These are phyloP conservation scores for Eurystomus glaucurus DNA, from an alignment of 2,797 vertebrate genomes.

Conservation along the genomic window DNA sequence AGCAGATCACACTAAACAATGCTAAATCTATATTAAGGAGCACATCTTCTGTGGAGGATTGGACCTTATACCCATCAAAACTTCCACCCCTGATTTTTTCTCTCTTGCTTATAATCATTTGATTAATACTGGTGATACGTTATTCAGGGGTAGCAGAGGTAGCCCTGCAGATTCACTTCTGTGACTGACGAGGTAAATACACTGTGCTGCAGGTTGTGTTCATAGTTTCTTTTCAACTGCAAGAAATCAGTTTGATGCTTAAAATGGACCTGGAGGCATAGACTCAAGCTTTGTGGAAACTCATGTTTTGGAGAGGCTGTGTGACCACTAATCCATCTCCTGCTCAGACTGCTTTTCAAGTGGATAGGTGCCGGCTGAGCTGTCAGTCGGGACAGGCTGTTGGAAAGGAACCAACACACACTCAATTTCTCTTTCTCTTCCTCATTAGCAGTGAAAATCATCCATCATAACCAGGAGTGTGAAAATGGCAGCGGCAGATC, in stretches of 20 bases:
- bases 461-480: neutral
- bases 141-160: neutral
- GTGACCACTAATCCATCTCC: neutral
- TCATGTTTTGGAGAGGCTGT: neutral
- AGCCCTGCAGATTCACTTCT: neutral
- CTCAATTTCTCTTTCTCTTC: slow-evolving; percentile 40
- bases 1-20: neutral
- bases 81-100: neutral
- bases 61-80: neutral
- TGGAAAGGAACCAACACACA: slow-evolving; percentile 42
- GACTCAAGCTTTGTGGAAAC: neutral
- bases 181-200: neutral
- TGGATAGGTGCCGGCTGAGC: neutral
- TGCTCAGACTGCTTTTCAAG: slow-evolving; percentile 19
- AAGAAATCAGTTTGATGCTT: neutral
- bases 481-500: neutral
- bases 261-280: neutral
- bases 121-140: neutral
- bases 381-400: slow-evolving; percentile 21
- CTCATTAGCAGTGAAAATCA: slow-evolving; percentile 46
- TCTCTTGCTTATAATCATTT: neutral
- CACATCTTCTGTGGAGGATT: neutral
- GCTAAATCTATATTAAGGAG: neutral
- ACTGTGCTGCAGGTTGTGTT: neutral
- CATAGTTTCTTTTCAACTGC: neutral